A percentile compares a stretch with the other conserved stretches of the same genome.
Conservation (phyloP, 2,113 vertebrate genomes). For the Carassius carassius region DNA sequence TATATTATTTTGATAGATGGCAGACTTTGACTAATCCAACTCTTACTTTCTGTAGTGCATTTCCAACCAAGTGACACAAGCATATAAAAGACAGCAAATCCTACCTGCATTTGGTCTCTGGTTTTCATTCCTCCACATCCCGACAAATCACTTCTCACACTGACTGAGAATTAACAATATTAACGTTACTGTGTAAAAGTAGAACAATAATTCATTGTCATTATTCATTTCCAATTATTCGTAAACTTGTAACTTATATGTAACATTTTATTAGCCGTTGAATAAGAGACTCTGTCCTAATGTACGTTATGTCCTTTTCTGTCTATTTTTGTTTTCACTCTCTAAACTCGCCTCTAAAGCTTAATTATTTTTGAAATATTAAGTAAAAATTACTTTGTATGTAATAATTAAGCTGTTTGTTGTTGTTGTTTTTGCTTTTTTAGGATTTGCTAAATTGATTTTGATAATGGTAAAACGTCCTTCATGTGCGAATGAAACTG, state of each 20-base stretch:
- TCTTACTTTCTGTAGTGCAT: not conserved
- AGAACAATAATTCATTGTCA: not conserved
- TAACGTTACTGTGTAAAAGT: not conserved
- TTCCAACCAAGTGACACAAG: not conserved
- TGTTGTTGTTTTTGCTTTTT: not conserved
- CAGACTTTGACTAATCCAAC: not conserved
- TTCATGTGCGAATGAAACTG: not conserved
- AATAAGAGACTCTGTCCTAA: not conserved
- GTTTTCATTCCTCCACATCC: conserved; percentile 68
- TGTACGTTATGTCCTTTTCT: not conserved
- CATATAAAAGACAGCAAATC: not conserved
- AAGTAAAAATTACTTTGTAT: not conserved
- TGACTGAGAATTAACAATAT: not conserved
- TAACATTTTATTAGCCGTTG: not conserved
- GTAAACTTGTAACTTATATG: not conserved
- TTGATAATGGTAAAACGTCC: not conserved
- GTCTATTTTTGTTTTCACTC: not conserved
- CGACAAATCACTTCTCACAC: not conserved
- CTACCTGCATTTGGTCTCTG: conserved; percentile 65
- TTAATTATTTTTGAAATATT: not conserved
- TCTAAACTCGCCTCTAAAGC: not conserved
- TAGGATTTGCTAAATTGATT: not conserved
- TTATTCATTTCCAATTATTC: not conserved
- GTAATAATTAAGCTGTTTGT: not conserved
- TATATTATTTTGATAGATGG: not conserved